phyloP scores from a whole-genome alignment of 2,797 vertebrate genomes.

The Bucorvus abyssinicus region DNA sequence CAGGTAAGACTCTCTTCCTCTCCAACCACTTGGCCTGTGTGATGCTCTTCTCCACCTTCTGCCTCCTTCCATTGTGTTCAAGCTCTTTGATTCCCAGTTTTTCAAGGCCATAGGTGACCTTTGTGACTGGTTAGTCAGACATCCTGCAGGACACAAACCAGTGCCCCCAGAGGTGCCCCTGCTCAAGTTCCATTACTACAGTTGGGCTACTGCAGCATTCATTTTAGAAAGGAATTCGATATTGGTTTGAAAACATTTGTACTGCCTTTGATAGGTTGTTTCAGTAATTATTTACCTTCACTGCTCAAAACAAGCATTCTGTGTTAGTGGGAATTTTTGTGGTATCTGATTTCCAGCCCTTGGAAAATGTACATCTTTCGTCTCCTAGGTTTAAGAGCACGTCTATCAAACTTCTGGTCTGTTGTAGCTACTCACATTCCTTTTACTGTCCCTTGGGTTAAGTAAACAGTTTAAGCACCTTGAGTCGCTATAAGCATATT shows the following conservation, averaged over 20 bases:
- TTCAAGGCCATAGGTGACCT: not conserved
- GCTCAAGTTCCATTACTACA: not conserved
- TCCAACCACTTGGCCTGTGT: not conserved
- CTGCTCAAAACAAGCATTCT: not conserved
- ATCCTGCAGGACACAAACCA: not conserved
- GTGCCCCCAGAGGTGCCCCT: not conserved
- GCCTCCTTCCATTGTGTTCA: not conserved
- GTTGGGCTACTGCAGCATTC: not conserved
- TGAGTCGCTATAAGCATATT: not conserved
- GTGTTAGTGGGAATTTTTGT: not conserved
- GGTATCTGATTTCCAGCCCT: not conserved
- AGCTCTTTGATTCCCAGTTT: not conserved
- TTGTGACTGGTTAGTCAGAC: not conserved
- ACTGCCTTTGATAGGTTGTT: not conserved
- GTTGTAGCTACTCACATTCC: not conserved
- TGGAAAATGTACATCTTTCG: not conserved
- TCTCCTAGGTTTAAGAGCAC: not conserved
- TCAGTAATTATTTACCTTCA: not conserved
- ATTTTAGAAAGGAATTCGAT: slow-evolving; percentile 9
- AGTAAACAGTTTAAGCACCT: slow-evolving; percentile 30
- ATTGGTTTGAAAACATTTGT: not conserved
- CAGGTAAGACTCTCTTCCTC: slow-evolving; percentile 1
- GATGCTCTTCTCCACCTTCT: not conserved
- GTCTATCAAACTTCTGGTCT: not conserved
- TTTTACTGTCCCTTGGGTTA: not conserved